These are phyloP conservation scores for Eutrigla gurnardus DNA, from an alignment of 2,797 vertebrate species.

Conservation along the genomic window DNA sequence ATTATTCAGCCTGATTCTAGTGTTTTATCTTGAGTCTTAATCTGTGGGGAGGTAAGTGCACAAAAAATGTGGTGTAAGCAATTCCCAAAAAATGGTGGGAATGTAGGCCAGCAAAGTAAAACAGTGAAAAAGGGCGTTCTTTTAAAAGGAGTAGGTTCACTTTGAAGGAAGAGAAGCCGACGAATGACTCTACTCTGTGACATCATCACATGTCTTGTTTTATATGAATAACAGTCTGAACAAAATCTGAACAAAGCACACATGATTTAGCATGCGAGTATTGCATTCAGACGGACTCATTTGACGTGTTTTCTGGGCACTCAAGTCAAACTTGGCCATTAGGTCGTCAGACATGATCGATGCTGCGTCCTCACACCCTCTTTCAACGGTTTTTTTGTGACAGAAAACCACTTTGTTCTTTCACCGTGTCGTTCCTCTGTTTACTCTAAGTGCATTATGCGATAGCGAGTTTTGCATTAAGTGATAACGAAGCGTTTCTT, in stretches of 20 bases:
- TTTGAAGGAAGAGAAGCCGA: not conserved
- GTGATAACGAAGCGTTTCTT: conserved; percentile 27
- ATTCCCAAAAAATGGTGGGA: not conserved
- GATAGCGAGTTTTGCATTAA: not conserved
- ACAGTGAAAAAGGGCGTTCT: not conserved
- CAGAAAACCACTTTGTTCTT: conserved; percentile 6
- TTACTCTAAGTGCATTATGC: not conserved
- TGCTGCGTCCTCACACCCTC: not conserved
- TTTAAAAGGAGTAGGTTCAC: not conserved
- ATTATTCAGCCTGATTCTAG: conserved; percentile 16
- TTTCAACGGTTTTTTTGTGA: not conserved
- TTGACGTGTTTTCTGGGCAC: not conserved
- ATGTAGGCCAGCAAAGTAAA: not conserved
- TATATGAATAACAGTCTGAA: not conserved
- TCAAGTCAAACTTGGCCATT: not conserved
- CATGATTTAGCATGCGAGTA: not conserved
- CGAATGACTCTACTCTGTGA: not conserved
- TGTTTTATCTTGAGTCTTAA: conserved; percentile 27
- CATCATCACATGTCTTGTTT: not conserved
- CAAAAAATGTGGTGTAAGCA: conserved; percentile 9
- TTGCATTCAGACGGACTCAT: not conserved
- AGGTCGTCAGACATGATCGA: conserved; percentile 13
- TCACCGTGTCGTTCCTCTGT: not conserved
- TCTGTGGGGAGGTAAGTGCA: conserved; percentile 17
- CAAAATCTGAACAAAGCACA: not conserved